Evolutionary conservation across 2,113 vertebrate genomes (phyloP), one percentile per base, ranked within the genome.

Genomic region (Polypterus bichir): DNA sequence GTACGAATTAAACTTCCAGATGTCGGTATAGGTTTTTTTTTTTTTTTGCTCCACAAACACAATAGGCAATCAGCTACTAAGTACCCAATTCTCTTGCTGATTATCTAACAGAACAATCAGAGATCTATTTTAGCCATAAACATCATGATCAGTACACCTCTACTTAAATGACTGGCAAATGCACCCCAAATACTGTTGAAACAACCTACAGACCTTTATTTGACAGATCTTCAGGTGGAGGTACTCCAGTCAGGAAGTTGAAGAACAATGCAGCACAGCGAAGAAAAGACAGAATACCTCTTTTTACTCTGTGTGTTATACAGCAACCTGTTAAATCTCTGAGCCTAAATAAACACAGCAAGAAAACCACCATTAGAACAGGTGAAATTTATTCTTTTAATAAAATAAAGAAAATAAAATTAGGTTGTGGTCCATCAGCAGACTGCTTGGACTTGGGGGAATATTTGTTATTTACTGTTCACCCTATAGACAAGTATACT

Each of bases 221-320:
- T 45, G 60, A 82, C 47, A 98, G 85, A 44, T 94, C 91, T 74
- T 94, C 91, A 47, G 96, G 93, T 52, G 94, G 90, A 67, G 84
- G 82, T n/a, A 97, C 87, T 77, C 92, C 92, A 65, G 93, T 87
- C 72, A 98, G 88, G 76, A 92, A 93, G 74, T 86, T 86, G 75
- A 98, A 98, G 76, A 98, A 96, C 47, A 97, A 74, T 63, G 92
- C 88, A 68, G 94, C 85, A 66, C 87, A 92, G 65, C 93, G 91
- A 71, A 98, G 89, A 70, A 93, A 98, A 48, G 94, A 89, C 64
- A 77, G 73, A 52, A 96, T 86, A 63, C 92, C 94, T 65, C 70
- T 86, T 74, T 84, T 94, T 72, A 98, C 80, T 47, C 77, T 75
- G 55, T 89, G 82, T 79, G 88, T 92, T 64, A 94, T 69, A 65